phyloP scores from a whole-genome alignment of 2,888 invertebrate species.

The Chydorus sphaericus region DNA sequence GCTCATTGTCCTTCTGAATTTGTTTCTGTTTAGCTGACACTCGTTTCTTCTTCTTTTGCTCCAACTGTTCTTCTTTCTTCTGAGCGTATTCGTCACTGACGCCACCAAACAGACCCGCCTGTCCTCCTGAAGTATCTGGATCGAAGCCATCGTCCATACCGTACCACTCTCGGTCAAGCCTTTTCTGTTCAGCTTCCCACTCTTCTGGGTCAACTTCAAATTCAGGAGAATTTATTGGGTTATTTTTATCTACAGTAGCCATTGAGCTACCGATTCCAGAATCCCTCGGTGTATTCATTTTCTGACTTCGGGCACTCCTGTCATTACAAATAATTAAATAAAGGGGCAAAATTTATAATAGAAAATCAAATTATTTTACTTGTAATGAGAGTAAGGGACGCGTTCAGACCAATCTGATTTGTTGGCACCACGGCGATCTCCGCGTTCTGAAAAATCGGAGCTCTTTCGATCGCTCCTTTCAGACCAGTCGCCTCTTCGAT shows the following conservation, averaged over 20 bases:
- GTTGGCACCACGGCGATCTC: constrained; percentile 11
- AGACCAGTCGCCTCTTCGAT: neutral
- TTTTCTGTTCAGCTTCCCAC: constrained; percentile 82
- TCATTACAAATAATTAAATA: neutral
- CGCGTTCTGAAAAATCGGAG: constrained; percentile 7
- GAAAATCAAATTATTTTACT: neutral
- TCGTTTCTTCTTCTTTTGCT: constrained; percentile 74
- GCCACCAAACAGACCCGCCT: constrained; percentile 83
- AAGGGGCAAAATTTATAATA: neutral
- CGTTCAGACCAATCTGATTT: constrained; percentile 10
- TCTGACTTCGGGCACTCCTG: neutral
- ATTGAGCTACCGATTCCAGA: constrained; percentile 8
- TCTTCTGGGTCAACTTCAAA: constrained; percentile 55
- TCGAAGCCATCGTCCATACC: constrained; percentile 51
- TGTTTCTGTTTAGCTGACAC: constrained; percentile 92
- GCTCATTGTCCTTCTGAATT: constrained; percentile 94
- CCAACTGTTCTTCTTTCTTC: constrained; percentile 83
- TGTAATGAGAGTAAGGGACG: constrained; percentile 3
- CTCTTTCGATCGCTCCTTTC: neutral
- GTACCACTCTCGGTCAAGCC: constrained; percentile 86
- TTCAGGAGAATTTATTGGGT: constrained; percentile 16
- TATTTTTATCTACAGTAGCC: neutral
- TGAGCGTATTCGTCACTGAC: constrained; percentile 82
- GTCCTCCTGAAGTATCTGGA: constrained; percentile 63
- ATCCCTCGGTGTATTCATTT: constrained; percentile 1